These are phyloP conservation scores for Coendou prehensilis DNA, from an alignment of 2,797 vertebrate species.

Conservation along the genomic window DNA sequence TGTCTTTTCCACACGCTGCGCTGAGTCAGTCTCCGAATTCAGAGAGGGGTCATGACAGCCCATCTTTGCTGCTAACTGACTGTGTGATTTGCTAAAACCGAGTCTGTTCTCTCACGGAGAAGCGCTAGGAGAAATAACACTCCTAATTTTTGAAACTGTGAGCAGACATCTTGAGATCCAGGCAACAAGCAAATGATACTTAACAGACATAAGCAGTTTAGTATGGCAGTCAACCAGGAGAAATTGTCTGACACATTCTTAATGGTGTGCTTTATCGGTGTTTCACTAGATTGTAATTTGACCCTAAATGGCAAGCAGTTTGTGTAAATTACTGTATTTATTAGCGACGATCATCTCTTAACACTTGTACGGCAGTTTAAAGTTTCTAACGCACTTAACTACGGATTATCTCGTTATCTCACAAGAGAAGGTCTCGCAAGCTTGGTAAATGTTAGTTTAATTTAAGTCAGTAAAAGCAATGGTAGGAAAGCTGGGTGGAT, in stretches of 20 bases:
- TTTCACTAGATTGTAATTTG: constrained; percentile 68
- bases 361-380: constrained; percentile 33
- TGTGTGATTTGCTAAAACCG: constrained; percentile 42
- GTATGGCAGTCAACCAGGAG: background rate
- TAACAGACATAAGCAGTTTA: background rate
- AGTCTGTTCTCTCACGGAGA: constrained; percentile 22
- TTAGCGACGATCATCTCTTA: constrained; percentile 54
- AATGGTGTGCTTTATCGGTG: constrained; percentile 38
- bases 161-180: background rate
- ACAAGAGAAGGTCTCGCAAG: constrained; percentile 44
- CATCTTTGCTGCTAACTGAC: background rate
- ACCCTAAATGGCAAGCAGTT: constrained; percentile 63
- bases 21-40: constrained; percentile 18
- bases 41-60: background rate
- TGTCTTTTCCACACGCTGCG: constrained; percentile 9
- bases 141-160: constrained; percentile 54
- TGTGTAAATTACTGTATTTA: constrained; percentile 71
- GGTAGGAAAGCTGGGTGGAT: constrained; percentile 21
- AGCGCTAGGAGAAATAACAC: background rate
- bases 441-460: constrained; percentile 63
- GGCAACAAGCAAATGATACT: background rate
- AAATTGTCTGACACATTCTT: constrained; percentile 11
- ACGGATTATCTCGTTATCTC: constrained; percentile 63
- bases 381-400: constrained; percentile 62
- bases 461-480: constrained; percentile 52